Conservation (phyloP, 2,888 invertebrate species). For the Ferdinandea cuprea region DNA sequence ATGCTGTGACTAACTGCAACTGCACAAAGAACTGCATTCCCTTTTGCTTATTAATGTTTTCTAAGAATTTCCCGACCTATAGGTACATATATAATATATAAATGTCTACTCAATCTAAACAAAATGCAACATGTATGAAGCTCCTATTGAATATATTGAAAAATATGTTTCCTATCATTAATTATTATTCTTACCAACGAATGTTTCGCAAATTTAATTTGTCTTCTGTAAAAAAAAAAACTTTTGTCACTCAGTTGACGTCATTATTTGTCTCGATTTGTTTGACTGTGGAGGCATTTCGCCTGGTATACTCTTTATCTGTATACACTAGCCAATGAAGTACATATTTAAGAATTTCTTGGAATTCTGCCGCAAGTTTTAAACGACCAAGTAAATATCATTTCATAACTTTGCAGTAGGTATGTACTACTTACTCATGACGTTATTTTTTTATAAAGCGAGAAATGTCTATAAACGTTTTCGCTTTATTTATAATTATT, state of each 20-base stretch:
- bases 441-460: slow-evolving; percentile 3
- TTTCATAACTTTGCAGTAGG: slow-evolving; percentile 11
- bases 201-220: background rate
- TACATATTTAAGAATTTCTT: slow-evolving; percentile 5
- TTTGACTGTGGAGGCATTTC: background rate
- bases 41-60: no score
- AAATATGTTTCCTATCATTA: no score
- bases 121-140: background rate
- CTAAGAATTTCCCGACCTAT: no score
- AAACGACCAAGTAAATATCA: slow-evolving; percentile 1
- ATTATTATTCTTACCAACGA: background rate
- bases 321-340: background rate
- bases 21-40: no score
- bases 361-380: slow-evolving; percentile 13
- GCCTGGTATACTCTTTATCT: slow-evolving; percentile 4
- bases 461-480: background rate
- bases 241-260: slow-evolving; percentile 12
- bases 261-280: slow-evolving; percentile 13
- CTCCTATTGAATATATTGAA: no score
- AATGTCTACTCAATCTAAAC: background rate
- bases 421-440: no score
- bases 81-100: no score
- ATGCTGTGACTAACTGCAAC: no score
- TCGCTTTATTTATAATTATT: background rate
- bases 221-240: background rate